Evolutionary conservation across 2,888 invertebrate genomes (phyloP).

Genomic region (Norana najaformis): DNA sequence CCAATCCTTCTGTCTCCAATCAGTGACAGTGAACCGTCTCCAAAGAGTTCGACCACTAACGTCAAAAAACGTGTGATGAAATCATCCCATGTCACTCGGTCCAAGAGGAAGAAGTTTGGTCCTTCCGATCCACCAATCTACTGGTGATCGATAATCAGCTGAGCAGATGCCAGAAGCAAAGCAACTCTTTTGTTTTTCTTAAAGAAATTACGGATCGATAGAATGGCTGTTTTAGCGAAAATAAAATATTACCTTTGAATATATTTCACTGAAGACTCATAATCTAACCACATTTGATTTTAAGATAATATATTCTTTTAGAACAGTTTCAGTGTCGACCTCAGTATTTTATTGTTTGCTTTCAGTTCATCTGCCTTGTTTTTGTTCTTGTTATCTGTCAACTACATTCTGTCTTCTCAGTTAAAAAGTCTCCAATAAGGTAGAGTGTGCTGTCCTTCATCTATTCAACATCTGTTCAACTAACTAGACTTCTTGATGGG

Average conservation of each 20-base stretch:
- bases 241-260: not conserved
- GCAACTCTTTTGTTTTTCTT: slow-evolving; percentile 3
- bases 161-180: not conserved
- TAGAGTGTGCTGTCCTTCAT: no score
- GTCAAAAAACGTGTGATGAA: not conserved
- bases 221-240: not conserved
- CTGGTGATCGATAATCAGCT: slow-evolving; percentile 21
- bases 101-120: not conserved
- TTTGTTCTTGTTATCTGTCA: not conserved
- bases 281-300: not conserved
- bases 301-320: slow-evolving; percentile 10
- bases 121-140: not conserved
- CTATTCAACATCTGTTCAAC: no score
- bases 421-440: not conserved
- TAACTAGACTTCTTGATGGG: not conserved
- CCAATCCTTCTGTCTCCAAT: slow-evolving; percentile 1
- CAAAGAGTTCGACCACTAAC: not conserved
- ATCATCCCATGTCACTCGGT: not conserved
- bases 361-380: not conserved
- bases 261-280: not conserved
- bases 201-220: not conserved
- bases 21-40: not conserved
- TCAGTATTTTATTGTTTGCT: not conserved
- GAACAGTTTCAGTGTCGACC: slow-evolving; percentile 2
- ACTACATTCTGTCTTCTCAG: not conserved